A percentile compares a stretch with the other conserved stretches of the same genome.
Conservation (phyloP, 2,113 vertebrate species). For the Phylloscopus whistleri region DNA sequence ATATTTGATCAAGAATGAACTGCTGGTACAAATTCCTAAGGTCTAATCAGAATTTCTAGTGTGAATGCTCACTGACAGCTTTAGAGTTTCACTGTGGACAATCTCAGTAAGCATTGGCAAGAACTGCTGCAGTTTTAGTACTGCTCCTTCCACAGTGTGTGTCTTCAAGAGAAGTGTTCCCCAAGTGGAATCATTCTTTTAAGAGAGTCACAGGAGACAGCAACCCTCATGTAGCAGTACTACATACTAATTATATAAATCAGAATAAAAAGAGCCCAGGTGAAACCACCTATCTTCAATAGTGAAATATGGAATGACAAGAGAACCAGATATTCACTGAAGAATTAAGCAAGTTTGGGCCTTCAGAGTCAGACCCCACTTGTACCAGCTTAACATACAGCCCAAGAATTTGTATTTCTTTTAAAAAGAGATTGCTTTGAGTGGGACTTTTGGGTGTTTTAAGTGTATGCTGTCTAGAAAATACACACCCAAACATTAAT, state of each 20-base stretch:
- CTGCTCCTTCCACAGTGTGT: not conserved
- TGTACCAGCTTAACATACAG: not conserved
- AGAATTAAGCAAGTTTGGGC: not conserved
- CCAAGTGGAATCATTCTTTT: not conserved
- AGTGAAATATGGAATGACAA: not conserved
- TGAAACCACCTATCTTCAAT: accelerated
- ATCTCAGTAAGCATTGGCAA: not conserved
- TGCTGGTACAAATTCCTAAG: not conserved
- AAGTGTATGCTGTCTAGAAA: not conserved
- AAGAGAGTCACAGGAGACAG: not conserved
- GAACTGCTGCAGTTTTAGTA: not conserved
- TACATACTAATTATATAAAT: not conserved
- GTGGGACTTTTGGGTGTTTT: not conserved
- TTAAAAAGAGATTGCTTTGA: not conserved
- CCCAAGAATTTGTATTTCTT: not conserved
- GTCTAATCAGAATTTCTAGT: not conserved
- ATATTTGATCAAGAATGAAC: not conserved
- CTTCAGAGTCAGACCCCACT: not conserved
- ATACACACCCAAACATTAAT: not conserved
- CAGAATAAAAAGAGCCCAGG: not conserved
- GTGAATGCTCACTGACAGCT: not conserved
- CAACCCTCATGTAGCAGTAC: not conserved
- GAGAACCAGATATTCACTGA: not conserved
- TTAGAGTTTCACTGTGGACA: not conserved
- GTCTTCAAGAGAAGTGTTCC: not conserved